Conservation (phyloP, 37 sponge, comb jelly and placozoan genomes). For the Bolinopsis microptera region DNA sequence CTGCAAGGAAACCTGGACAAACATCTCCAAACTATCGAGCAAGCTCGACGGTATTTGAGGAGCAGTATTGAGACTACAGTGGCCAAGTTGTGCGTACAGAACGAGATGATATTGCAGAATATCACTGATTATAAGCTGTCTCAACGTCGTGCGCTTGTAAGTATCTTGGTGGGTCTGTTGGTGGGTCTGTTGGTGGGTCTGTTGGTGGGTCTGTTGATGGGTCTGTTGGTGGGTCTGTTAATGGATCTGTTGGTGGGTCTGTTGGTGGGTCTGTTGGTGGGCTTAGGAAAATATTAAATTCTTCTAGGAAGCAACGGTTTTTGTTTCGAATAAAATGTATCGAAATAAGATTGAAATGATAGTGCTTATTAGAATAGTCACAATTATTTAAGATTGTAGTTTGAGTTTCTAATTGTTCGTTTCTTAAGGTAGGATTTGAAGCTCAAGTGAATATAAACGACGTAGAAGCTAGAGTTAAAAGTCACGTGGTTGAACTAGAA, state of each 20-base stretch:
- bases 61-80: not conserved
- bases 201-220: too few species aligned
- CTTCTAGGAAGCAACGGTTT: too few species aligned
- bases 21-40: conserved; percentile 15
- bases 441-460: not conserved
- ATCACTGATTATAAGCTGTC: not conserved
- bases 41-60: not conserved
- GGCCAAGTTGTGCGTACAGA: not conserved
- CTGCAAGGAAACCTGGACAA: conserved; percentile 52
- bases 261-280: too few species aligned
- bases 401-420: not conserved
- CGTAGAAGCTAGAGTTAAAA: not conserved
- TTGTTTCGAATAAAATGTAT: too few species aligned
- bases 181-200: too few species aligned
- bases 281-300: too few species aligned
- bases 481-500: conserved; percentile 1
- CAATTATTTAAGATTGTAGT: too few species aligned
- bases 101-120: not conserved
- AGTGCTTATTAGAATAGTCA: too few species aligned
- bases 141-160: not conserved
- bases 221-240: too few species aligned
- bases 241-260: too few species aligned
- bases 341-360: too few species aligned
- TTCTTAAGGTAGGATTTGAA: conserved; percentile 25
- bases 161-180: not conserved